Evolutionary conservation across 2,888 invertebrate genomes (phyloP).

Genomic region (Drosophila fungiperda): DNA sequence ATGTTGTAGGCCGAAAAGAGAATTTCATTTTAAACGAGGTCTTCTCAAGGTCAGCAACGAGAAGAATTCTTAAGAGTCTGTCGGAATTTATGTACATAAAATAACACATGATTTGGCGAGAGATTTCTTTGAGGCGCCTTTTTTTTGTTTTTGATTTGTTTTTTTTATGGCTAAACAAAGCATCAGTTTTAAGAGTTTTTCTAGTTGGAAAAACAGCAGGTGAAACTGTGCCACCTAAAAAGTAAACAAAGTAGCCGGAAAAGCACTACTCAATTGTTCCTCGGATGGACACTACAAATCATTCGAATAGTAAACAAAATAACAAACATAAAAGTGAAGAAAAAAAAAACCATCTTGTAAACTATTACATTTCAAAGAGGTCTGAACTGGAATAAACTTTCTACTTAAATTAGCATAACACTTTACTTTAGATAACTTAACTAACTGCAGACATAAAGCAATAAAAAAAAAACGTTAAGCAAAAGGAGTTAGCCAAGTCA

Average conservation of each 20-base stretch:
- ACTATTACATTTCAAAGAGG: conserved; percentile 1
- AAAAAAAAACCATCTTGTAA: conserved; percentile 10
- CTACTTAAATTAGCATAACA: conserved; percentile 21
- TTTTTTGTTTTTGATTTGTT: conserved; percentile 2
- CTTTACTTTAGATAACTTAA: conserved; percentile 9
- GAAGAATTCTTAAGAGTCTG: background rate
- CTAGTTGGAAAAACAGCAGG: conserved; percentile 27
- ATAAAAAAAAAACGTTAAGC: conserved; percentile 3
- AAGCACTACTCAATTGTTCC: conserved; percentile 11
- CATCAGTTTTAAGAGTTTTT: conserved; percentile 10
- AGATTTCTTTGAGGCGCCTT: conserved; percentile 37
- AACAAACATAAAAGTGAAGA: conserved; percentile 2
- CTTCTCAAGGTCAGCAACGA: conserved; percentile 43
- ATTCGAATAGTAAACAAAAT: conserved; percentile 40
- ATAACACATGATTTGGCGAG: conserved; percentile 31
- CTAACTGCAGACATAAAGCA: background rate
- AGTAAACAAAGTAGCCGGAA: background rate
- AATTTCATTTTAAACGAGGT: conserved; percentile 35
- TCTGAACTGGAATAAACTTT: conserved; percentile 18
- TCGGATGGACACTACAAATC: conserved; percentile 35
- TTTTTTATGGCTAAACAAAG: conserved; percentile 45
- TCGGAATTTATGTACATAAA: background rate
- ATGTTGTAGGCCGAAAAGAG: conserved; percentile 26
- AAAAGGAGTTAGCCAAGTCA: background rate
- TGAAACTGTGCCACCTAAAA: conserved; percentile 38